Base-by-base conservation (phyloP, 92 coral and sea anemone genomes). In the Phymanthus crucifer region DNA sequence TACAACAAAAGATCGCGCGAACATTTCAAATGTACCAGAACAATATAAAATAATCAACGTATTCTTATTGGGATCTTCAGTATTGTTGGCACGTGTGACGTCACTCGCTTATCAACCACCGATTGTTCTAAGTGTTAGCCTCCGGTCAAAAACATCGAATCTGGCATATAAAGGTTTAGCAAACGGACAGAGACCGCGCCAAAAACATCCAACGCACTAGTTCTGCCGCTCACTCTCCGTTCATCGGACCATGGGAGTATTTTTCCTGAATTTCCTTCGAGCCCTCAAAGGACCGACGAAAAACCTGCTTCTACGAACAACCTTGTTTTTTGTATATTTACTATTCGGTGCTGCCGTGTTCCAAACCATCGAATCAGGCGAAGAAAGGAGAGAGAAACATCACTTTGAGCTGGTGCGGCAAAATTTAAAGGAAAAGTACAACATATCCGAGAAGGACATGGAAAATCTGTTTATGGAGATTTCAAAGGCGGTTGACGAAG, bases 331-430 rank as follows among this genome's bases (percentile, higher is more conserved):
- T 73, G 92, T 86, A 10, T 96, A 96, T 79, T 88, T 96, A 8
- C 88, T 96, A 6, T 93, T 93, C 65, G 99, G 99, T 3, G 99
- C 98, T 8, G 94, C 97, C 2, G 97, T 96, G 14, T 96, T 96
- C 71, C 99, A 96, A 79, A 92, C 98, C 78, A 89, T 96, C 32
- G 99, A 96, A 81, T 96, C 99, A 21, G 99, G 99, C 32, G 99
- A 97, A 0, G 99, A 96, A 66, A 84, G 87, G 50, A 81, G 93
- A 35, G 94, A 90, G 67, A 96, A 91, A 56, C 81, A 90, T 48
- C 99, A 89, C 52, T 93, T 93, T 66, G 94, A 91, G 38, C 68
- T 87, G 16, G 97, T 96, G 23, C 94, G 93, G 13, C 88, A 91
- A 40, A 85, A 88, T 35, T 71, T 96, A 74, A 90, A 83, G 70